Evolutionary conservation across 2,888 invertebrate species (phyloP).

Genomic region (Sceliomorpha sp.): DNA sequence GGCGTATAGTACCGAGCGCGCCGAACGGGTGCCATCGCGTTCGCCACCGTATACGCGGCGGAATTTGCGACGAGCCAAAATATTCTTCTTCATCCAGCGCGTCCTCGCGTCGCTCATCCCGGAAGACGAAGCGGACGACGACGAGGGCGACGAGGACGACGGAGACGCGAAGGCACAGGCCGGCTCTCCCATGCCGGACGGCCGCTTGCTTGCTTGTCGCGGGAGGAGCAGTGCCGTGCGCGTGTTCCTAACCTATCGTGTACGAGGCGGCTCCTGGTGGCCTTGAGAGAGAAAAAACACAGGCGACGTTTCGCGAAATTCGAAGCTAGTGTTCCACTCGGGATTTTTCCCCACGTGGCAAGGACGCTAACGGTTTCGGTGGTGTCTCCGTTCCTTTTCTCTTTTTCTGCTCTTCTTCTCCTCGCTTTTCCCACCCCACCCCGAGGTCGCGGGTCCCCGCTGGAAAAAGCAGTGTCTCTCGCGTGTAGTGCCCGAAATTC

Average conservation of each 20-base stretch:
- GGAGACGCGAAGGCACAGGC: slow-evolving; percentile 49
- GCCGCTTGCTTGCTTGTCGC: slow-evolving; percentile 12
- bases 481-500: neutral
- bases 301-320: too few species aligned
- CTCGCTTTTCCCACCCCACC: too few species aligned
- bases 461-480: neutral
- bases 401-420: too few species aligned
- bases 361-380: too few species aligned
- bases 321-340: too few species aligned
- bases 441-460: neutral
- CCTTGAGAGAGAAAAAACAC: too few species aligned
- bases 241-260: slow-evolving; percentile 35
- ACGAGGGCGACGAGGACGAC: too few species aligned
- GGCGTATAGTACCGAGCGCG: slow-evolving; percentile 72
- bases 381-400: too few species aligned
- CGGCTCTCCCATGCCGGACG: slow-evolving; percentile 20
- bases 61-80: slow-evolving; percentile 48
- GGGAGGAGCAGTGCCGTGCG: slow-evolving; percentile 8
- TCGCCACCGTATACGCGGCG: slow-evolving; percentile 59
- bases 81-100: too few species aligned
- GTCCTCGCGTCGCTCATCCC: too few species aligned
- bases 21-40: slow-evolving; percentile 67
- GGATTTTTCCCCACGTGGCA: too few species aligned
- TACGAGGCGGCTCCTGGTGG: slow-evolving; percentile 26
- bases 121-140: too few species aligned